Base-by-base conservation (phyloP, 2,113 vertebrate genomes). In the Ochotona curzoniae region DNA sequence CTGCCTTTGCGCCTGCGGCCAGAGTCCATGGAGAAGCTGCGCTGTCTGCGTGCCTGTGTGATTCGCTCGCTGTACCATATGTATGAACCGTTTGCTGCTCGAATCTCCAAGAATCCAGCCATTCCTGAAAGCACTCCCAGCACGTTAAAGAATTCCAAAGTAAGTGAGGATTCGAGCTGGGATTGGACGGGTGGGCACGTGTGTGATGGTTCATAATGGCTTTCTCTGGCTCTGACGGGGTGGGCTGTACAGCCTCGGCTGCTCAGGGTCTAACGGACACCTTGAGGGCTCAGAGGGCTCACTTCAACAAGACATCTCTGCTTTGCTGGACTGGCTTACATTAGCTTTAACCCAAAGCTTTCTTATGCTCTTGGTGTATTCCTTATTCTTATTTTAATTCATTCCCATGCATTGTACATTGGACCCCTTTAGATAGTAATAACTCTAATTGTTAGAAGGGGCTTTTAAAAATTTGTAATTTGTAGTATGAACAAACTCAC, bases 1-100 rank as follows among this genome's bases (percentile, higher is more conserved):
- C 98, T 99, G 97, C 99, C 99, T 0, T 97, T 98, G 92, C 98
- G 98, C 89, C 97, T 99, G 93, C 99, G 99, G 89, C 99, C 99
- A 0, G 98, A 98, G 94, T 99, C 98, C 47, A 98, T 99, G 95
- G 98, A 98, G 96, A 98, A 97, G 97, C 98, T 99, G 98, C 97
- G 97, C 76, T 99, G 98, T 93, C 98, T 99, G 54, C 98, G 99
- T 30, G 99, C 99, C 0, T 98, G 99, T 67, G 99, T 99, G 96
- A 99, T 99, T 96, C 99, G 99, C 66, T 99, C 99, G 8, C 98
- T 99, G 80, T 99, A 99, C 96, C 99, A 99, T 98, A 98, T 99
- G 98, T 99, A 99, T 1, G 99, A 99, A 97, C 99, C 99, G 0
- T 99, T 99, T 64, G 98, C 98, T 21, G 95, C 98, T 63, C 99